Base-by-base conservation (phyloP, 64 coral and sea anemone species). In the Stichodactyla mertensii region DNA sequence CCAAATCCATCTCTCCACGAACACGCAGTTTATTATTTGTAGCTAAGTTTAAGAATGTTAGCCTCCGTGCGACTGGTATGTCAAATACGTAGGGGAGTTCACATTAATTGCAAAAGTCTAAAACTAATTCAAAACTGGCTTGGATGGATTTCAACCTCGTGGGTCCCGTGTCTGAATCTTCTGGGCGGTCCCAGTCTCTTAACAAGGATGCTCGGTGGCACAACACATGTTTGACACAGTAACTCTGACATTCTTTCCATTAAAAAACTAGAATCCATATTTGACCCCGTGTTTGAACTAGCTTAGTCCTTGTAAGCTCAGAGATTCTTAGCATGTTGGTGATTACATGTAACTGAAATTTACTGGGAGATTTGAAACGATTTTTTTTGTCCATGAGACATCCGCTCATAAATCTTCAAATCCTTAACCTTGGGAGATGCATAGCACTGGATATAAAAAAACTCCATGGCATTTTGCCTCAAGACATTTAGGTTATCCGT, bases 1-100 rank as follows among this genome's bases (percentile, higher is more conserved):
- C 90, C 90, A 51, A 66, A 82, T 57, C 13, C 78, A 61, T 53
- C 60, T 45, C 83, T 54, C 56, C 83, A 61, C 83, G 83, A 85
- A 55, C 83, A 20, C 57, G 14, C 9, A 0, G 0, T 11, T 23
- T 22, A 12, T 74, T 31, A 74, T 27, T 27, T 27, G 69, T 4
- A 74, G 24, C 9, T 74, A 74, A 31, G 12, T 74, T 22, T 23
- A 23, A 70, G 22, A 1, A 70, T 3, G 12, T 13, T n/a, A 7
- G 22, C 8, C 69, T 27, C 8, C 8, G 27, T 27, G 10, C 11
- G 24, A 74, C 27, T 74, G 69, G 69, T 31, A 31, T 74, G 22
- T 10, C 12, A 31, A 69, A 69, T 20, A 10, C 69, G 27, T 26
- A 7, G 23, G 24, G 69, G 69, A 74, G 69, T 31, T 74, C 69